phyloP scores from a whole-genome alignment of 1,140 invertebrate species.

The Coboldia fuscipes region DNA sequence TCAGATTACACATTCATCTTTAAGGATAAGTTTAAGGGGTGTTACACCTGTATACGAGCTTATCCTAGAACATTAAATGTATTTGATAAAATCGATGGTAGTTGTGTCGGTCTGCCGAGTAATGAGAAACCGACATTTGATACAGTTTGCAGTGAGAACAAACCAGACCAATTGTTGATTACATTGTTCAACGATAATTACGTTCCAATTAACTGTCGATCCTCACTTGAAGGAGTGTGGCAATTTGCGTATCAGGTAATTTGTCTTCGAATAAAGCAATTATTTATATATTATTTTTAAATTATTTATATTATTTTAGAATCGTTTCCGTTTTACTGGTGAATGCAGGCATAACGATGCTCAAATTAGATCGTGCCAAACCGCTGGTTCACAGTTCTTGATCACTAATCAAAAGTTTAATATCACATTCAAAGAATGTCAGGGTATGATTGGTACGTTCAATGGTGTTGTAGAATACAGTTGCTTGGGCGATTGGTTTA shows the following conservation, averaged over 20 bases:
- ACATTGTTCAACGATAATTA: conserved; percentile 81
- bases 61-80: conserved; percentile 75
- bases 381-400: conserved; percentile 83
- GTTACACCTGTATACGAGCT: conserved; percentile 69
- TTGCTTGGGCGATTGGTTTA: conserved; percentile 87
- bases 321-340: conserved; percentile 73
- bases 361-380: conserved; percentile 83
- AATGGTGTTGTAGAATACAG: conserved; percentile 82
- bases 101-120: conserved; percentile 44
- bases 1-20: conserved; percentile 78
- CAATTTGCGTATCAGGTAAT: conserved; percentile 75
- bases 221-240: conserved; percentile 85
- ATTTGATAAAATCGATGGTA: conserved; percentile 71
- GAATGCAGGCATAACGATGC: conserved; percentile 75
- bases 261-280: conserved; percentile 5
- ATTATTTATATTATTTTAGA: conserved; percentile 22
- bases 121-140: conserved; percentile 45
- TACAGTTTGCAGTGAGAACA: conserved; percentile 50
- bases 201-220: conserved; percentile 77
- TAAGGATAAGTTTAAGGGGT: conserved; percentile 31
- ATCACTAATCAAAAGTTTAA: conserved; percentile 95
- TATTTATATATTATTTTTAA: too few species aligned
- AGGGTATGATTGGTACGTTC: conserved; percentile 59
- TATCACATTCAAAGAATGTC: conserved; percentile 79
- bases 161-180: conserved; percentile 54